Base-by-base conservation (phyloP, 2,797 vertebrate genomes). In the Taenioides sp. region DNA sequence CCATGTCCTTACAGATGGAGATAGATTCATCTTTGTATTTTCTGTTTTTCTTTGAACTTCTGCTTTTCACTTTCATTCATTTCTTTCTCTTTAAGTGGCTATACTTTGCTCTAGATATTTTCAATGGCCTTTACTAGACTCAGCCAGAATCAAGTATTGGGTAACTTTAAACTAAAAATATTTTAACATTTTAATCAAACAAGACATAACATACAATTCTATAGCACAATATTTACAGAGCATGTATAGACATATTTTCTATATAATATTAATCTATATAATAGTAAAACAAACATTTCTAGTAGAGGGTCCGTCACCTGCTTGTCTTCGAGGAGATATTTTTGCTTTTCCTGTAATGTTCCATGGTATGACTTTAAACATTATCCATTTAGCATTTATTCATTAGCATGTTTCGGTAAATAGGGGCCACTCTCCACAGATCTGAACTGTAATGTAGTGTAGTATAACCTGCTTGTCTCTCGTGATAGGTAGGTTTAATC, bases 11-110 rank as follows among this genome's bases (percentile, higher is more conserved):
- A 57, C 43, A 47, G 43, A 47, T 16, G 43, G 43, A 17, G 17
- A 55, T 49, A 67, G 28, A 49, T 70, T 79, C 4, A 70, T 69
- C 63, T 25, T 54, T 25, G 25, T 6, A 31, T 63, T 69, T 70
- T 25, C n/a, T 34, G 11, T n/a, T 34, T 7, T 5, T 20, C 0
- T 40, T 23, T 57, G 43, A 47, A 47, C n/a, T 22, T 6, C 3
- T 4, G 0, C 62, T n/a, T 27, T 57, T 50, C 37, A 67, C 3
- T 27, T 14, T 50, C 12, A 20, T 62, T 55, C 31, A 57, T 57
- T 59, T 49, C 10, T 50, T 59, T 31, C 17, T 50, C 37, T 59
- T 49, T 5, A 22, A 10, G 40, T 25, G 17, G 16, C 22, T 27
- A 3, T 65, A 63, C 25, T 28, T 17, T 59, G n/a, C 25, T 7